Conservation (phyloP, 2,888 invertebrate genomes). For the Drosophila atroscutellata region DNA sequence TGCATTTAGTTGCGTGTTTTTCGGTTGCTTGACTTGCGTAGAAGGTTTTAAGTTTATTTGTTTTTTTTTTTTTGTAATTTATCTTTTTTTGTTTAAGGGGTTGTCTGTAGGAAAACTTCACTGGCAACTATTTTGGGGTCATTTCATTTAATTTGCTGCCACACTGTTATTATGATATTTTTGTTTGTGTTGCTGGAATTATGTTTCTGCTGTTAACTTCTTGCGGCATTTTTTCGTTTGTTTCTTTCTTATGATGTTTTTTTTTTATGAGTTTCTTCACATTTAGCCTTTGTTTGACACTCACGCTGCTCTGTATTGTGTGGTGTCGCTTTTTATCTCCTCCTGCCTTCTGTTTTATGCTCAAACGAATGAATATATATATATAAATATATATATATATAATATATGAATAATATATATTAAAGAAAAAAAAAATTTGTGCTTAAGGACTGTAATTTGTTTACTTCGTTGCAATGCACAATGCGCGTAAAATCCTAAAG, state of each 20-base stretch:
- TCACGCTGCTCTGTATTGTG: conserved; percentile 44
- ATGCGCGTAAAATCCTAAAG: conserved; percentile 30
- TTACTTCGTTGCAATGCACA: conserved; percentile 22
- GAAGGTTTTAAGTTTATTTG: conserved; percentile 28
- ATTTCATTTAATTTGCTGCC: conserved; percentile 69
- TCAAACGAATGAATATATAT: background rate
- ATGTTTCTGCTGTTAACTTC: conserved; percentile 40
- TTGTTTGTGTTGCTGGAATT: conserved; percentile 37
- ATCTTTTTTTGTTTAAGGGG: conserved; percentile 21
- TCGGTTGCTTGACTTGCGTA: conserved; percentile 19
- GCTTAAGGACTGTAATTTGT: conserved; percentile 31
- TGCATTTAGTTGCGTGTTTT: conserved; percentile 63
- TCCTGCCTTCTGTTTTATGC: conserved; percentile 29
- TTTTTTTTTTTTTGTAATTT: conserved; percentile 25
- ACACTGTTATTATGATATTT: conserved; percentile 53
- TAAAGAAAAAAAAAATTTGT: conserved; percentile 15
- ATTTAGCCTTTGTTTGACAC: conserved; percentile 71
- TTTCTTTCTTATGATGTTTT: conserved; percentile 30
- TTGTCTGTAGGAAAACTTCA: conserved; percentile 42
- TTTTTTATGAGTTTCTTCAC: conserved; percentile 76
- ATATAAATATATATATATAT: background rate
- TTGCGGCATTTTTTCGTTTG: conserved; percentile 39
- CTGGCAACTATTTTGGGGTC: conserved; percentile 61
- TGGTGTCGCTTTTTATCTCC: conserved; percentile 14
- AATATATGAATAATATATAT: background rate